phyloP scores from a whole-genome alignment of 2,113 vertebrate species.

The Furnarius figulus region DNA sequence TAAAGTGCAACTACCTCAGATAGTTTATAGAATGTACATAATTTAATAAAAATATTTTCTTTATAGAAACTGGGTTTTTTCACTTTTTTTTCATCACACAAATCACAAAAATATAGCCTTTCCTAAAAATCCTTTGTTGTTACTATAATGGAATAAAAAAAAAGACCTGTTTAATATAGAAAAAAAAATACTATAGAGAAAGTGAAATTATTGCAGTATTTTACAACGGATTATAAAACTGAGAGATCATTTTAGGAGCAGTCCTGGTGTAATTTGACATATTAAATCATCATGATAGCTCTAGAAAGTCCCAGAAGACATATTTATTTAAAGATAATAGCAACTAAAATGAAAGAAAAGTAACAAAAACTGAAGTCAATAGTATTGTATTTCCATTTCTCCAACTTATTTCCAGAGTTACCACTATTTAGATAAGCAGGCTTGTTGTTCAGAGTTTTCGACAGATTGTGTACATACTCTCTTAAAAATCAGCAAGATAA shows the following conservation, averaged over 20 bases:
- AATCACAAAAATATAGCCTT: not conserved
- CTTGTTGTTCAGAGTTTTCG: not conserved
- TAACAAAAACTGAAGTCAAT: not conserved
- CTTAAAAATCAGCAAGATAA: not conserved
- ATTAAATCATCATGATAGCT: conserved; percentile 4
- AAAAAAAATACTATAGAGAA: not conserved
- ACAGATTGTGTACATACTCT: not conserved
- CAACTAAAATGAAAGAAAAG: not conserved
- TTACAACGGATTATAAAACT: not conserved
- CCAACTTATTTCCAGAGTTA: not conserved
- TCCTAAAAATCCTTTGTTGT: not conserved
- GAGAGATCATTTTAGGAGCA: not conserved
- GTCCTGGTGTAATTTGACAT: not conserved
- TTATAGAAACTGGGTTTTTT: not conserved
- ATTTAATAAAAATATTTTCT: not conserved
- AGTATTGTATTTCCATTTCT: not conserved
- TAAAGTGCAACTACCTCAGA: not conserved
- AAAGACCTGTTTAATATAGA: not conserved
- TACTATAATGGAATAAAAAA: not conserved
- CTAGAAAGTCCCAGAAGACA: not conserved
- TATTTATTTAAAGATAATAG: not conserved
- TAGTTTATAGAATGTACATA: not conserved
- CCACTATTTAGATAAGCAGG: not conserved
- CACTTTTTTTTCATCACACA: not conserved
- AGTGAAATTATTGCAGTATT: not conserved